phyloP scores from a whole-genome alignment of 92 coral and sea anemone species.

The Epizoanthus stellaris region DNA sequence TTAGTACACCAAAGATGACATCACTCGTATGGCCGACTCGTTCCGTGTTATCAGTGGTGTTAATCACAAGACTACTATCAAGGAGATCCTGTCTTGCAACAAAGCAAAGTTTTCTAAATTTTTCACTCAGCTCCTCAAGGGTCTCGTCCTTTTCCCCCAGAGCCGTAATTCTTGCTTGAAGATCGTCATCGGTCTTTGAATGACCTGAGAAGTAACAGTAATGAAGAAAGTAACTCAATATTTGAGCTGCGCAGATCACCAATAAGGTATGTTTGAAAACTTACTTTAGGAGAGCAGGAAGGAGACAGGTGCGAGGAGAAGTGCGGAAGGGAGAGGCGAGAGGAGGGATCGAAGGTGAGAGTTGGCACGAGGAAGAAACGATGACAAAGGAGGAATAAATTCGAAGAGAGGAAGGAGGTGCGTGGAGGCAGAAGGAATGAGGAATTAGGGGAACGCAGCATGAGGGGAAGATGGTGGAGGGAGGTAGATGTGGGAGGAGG shows the following conservation, averaged over 20 bases:
- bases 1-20: not conserved
- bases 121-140: conserved; percentile 63
- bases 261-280: not conserved
- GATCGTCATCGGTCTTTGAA: conserved; percentile 36
- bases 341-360: not conserved
- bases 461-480: too few species aligned
- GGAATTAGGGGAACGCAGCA: too few species aligned
- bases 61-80: conserved; percentile 25
- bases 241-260: not conserved
- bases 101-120: conserved; percentile 63
- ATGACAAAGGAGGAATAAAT: too few species aligned
- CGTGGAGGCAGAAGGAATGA: too few species aligned
- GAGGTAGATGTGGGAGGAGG: too few species aligned
- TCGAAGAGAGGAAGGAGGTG: too few species aligned
- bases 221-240: not conserved
- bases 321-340: not conserved
- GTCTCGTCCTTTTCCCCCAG: conserved; percentile 43
- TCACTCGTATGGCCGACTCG: not conserved
- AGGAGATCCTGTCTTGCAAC: conserved; percentile 52
- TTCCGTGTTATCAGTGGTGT: conserved; percentile 36
- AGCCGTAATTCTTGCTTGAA: conserved; percentile 40
- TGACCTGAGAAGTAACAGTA: conserved; percentile 14
- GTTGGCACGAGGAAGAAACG: too few species aligned
- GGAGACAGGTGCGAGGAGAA: not conserved
- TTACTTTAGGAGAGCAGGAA: not conserved